Percentiles rank a stretch among this genome's conserved stretches.
phyloP scores from a whole-genome alignment of 2,888 invertebrate genomes.

The Ormyrus labotus region DNA sequence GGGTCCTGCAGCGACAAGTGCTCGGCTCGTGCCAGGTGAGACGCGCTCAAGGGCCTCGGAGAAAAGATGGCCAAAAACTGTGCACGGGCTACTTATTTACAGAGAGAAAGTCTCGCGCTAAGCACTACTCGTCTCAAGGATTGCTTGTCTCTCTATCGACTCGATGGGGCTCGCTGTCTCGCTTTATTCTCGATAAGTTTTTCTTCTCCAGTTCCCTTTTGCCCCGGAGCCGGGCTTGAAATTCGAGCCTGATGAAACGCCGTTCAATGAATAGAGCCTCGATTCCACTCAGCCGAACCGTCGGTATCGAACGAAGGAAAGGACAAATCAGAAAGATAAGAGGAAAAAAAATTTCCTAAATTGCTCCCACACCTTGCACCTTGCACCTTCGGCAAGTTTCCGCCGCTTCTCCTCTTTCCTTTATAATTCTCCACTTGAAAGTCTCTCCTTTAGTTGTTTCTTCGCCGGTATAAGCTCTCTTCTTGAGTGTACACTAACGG shows the following conservation, averaged over 20 bases:
- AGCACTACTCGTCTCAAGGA: constrained; percentile 18
- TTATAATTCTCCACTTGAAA: too few species aligned
- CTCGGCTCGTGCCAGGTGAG: background rate
- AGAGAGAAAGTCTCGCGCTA: constrained; percentile 9
- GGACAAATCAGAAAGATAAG: background rate
- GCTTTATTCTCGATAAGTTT: constrained; percentile 21
- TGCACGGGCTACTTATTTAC: constrained; percentile 11
- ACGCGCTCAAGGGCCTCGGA: background rate
- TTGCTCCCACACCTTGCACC: background rate
- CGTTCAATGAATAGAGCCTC: background rate
- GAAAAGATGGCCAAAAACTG: background rate
- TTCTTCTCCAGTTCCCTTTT: background rate
- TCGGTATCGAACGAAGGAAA: background rate
- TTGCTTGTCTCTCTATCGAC: constrained; percentile 16
- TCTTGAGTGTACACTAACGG: constrained; percentile 15
- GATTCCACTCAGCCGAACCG: background rate
- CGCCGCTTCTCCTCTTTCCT: background rate
- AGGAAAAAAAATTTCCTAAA: constrained; percentile 4
- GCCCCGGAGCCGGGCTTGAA: background rate
- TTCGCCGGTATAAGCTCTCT: background rate
- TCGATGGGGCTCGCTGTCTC: constrained; percentile 2
- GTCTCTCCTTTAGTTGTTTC: too few species aligned
- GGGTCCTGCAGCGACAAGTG: background rate
- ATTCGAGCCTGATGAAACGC: background rate
- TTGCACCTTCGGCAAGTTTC: background rate